Evolutionary conservation across 2,797 vertebrate species (phyloP).

Genomic region (Cephalopachus bancanus): DNA sequence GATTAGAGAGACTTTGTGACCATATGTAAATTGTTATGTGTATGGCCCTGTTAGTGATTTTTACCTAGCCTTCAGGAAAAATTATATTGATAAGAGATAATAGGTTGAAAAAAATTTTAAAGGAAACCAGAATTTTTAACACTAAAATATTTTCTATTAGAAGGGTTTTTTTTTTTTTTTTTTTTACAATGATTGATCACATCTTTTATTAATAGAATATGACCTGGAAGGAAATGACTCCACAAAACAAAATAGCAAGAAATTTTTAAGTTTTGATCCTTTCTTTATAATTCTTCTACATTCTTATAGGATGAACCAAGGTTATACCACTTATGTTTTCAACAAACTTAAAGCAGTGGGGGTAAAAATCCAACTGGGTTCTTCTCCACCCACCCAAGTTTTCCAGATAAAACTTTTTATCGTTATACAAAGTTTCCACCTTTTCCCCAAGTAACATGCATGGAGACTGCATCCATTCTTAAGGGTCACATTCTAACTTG

Average conservation of each 20-base stretch:
- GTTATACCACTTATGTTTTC: neutral
- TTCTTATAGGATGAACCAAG: neutral
- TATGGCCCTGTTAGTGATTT: conserved; percentile 31
- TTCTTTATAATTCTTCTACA: conserved; percentile 42
- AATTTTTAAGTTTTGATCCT: conserved; percentile 26
- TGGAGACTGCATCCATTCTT: neutral
- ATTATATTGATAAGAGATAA: conserved; percentile 1
- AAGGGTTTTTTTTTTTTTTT: neutral
- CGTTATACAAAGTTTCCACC: neutral
- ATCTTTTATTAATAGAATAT: conserved; percentile 61
- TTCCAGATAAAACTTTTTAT: neutral
- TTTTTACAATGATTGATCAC: neutral
- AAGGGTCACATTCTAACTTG: neutral
- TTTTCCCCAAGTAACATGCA: conserved; percentile 12
- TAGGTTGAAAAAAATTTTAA: conserved; percentile 49
- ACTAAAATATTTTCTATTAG: conserved; percentile 36
- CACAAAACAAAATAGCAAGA: conserved; percentile 64
- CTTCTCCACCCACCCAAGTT: neutral
- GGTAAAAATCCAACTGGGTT: neutral
- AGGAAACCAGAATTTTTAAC: conserved; percentile 62
- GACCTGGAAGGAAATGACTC: conserved; percentile 1
- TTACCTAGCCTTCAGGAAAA: neutral
- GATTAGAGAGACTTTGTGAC: conserved; percentile 7
- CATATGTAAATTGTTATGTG: neutral
- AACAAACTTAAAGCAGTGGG: neutral